A percentile compares a stretch with the other conserved stretches of the same genome.
Evolutionary conservation across 2,797 vertebrate species (phyloP).

Genomic region (Syngnathus acus): DNA sequence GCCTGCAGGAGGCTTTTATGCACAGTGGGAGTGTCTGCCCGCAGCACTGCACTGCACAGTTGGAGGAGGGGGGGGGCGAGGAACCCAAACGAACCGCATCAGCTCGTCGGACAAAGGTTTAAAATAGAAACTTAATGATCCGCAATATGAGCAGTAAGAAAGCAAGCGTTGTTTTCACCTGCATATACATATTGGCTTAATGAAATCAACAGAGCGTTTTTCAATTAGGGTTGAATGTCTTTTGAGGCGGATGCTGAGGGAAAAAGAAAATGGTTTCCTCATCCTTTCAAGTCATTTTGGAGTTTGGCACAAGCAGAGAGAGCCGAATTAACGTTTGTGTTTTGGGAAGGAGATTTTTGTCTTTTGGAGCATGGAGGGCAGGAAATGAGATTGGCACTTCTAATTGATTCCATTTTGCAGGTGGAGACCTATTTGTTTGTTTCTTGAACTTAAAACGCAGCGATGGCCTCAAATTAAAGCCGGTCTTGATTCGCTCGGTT

Average conservation of each 20-base stretch:
- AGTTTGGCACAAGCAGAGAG: not conserved
- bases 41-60: not conserved
- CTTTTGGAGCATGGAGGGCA: not conserved
- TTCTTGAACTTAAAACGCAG: not conserved
- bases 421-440: not conserved
- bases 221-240: not conserved
- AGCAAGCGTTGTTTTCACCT: conserved; percentile 1
- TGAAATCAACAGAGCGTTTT: conserved; percentile 5
- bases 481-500: not conserved
- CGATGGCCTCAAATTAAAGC: not conserved
- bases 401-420: not conserved
- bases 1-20: conserved; percentile 32
- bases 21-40: conserved; percentile 26
- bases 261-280: not conserved
- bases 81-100: conserved; percentile 16
- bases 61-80: not conserved
- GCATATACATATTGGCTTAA: conserved; percentile 12
- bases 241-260: too few species aligned
- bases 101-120: conserved; percentile 13
- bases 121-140: conserved; percentile 41
- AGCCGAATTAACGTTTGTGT: not conserved
- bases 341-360: not conserved
- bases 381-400: not conserved
- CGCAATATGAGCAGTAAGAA: conserved; percentile 21
- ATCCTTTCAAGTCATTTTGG: not conserved